phyloP scores from a whole-genome alignment of 2,888 invertebrate genomes.

The Mythimna impura region DNA sequence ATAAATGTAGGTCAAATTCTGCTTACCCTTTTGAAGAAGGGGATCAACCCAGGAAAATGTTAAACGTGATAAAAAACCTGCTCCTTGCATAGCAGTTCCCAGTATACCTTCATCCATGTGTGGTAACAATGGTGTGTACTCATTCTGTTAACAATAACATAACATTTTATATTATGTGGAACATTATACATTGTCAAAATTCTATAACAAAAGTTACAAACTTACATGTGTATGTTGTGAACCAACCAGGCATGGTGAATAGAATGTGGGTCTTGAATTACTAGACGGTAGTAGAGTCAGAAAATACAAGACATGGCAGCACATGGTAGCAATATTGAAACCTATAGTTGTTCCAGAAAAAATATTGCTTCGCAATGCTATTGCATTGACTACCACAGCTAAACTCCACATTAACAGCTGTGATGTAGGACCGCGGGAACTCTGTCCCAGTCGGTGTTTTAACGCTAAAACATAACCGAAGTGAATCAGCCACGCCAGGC shows the following conservation, averaged over 20 bases:
- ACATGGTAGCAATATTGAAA: conserved; percentile 91
- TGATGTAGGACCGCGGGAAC: conserved; percentile 93
- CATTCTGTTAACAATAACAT: conserved; percentile 83
- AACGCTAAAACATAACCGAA: conserved; percentile 93
- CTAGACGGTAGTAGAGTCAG: conserved; percentile 93
- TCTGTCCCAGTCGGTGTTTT: conserved; percentile 91
- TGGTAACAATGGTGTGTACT: conserved; percentile 92
- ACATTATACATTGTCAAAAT: not conserved
- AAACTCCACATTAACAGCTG: conserved; percentile 93
- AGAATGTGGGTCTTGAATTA: conserved; percentile 86
- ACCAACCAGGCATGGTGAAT: conserved; percentile 86
- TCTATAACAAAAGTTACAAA: conserved; percentile 36
- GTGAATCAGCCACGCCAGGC: conserved; percentile 95
- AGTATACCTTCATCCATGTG: conserved; percentile 93
- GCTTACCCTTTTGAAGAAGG: conserved; percentile 93
- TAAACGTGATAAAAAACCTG: conserved; percentile 93
- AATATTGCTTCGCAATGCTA: conserved; percentile 93
- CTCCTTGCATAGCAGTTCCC: conserved; percentile 95
- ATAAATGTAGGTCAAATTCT: not conserved
- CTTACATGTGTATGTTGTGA: conserved; percentile 90
- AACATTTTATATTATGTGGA: not conserved
- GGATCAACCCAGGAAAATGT: conserved; percentile 97
- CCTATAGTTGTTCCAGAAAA: conserved; percentile 87
- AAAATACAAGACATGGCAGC: conserved; percentile 93
- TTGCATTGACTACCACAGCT: conserved; percentile 92